Conservation (phyloP, 2,797 vertebrate species). For the Podarcis siculus region DNA sequence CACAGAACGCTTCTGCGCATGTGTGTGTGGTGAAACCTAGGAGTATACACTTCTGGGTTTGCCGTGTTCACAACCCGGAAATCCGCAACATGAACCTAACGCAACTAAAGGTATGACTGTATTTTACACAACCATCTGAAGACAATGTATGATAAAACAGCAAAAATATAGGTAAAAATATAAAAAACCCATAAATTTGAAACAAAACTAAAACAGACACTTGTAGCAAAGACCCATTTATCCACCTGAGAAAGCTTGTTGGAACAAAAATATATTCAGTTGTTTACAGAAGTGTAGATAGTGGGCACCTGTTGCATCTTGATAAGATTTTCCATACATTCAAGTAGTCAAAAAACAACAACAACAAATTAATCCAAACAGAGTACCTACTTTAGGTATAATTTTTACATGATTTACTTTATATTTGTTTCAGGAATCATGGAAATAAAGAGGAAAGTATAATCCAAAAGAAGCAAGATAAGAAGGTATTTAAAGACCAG, state of each 20-base stretch:
- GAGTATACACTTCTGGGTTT: no score
- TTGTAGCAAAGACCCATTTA: no score
- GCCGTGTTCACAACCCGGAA: no score
- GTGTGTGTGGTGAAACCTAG: fast-evolving
- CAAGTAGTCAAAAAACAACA: background rate
- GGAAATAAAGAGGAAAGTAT: constrained; percentile 45
- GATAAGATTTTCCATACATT: background rate
- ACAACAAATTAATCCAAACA: constrained; percentile 1
- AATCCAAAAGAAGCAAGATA: constrained; percentile 57
- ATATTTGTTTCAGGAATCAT: constrained; percentile 62
- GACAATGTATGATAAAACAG: background rate
- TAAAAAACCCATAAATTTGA: background rate
- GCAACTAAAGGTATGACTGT: no score
- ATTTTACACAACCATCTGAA: no score
- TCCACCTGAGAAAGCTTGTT: no score
- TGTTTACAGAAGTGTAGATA: background rate
- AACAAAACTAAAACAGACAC: background rate
- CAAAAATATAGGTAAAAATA: background rate
- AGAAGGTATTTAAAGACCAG: constrained; percentile 64
- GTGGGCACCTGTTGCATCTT: no score
- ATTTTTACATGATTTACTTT: constrained; percentile 37
- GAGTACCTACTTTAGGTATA: background rate
- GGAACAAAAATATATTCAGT: background rate
- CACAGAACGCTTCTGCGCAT: no score
- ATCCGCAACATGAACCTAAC: no score